phyloP scores from a whole-genome alignment of 2,888 invertebrate genomes.

The Drosophila neonasuta region DNA sequence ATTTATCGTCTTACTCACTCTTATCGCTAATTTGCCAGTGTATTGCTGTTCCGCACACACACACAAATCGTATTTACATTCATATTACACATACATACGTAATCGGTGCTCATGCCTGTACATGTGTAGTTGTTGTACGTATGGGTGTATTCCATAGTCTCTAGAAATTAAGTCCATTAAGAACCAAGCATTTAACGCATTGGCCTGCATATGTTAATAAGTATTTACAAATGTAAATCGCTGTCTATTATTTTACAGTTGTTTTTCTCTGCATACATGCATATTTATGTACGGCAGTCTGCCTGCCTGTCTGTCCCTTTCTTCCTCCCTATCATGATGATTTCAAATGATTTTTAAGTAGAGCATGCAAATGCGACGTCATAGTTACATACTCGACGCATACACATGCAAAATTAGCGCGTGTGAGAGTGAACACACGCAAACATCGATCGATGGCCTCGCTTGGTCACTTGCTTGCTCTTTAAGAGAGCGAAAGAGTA shows the following conservation, averaged over 20 bases:
- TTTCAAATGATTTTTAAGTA: slow-evolving; percentile 35
- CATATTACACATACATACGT: slow-evolving; percentile 27
- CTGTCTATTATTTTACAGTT: slow-evolving; percentile 4
- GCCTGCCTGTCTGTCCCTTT: no score
- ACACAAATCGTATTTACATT: slow-evolving; percentile 13
- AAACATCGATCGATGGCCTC: slow-evolving; percentile 41
- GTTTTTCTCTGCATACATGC: not conserved
- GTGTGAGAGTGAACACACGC: slow-evolving; percentile 15
- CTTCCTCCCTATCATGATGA: slow-evolving; percentile 13
- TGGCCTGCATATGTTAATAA: not conserved
- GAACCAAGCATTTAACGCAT: slow-evolving; percentile 20
- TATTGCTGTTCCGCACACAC: slow-evolving; percentile 1
- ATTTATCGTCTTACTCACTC: slow-evolving; percentile 20
- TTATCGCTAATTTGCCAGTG: slow-evolving; percentile 40
- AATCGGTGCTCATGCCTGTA: slow-evolving; percentile 20
- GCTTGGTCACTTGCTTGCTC: slow-evolving; percentile 3
- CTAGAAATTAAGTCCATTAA: slow-evolving; percentile 47
- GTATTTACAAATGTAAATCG: slow-evolving; percentile 4
- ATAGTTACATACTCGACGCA: slow-evolving; percentile 25
- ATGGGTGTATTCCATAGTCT: slow-evolving; percentile 25
- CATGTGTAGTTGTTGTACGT: not conserved
- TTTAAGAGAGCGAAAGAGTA: slow-evolving; percentile 5
- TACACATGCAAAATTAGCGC: not conserved
- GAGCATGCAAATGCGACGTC: slow-evolving; percentile 43
- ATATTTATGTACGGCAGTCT: not conserved